These are phyloP conservation scores for Boleophthalmus pectinirostris DNA, from an alignment of 2,113 vertebrate species.

Conservation along the genomic window DNA sequence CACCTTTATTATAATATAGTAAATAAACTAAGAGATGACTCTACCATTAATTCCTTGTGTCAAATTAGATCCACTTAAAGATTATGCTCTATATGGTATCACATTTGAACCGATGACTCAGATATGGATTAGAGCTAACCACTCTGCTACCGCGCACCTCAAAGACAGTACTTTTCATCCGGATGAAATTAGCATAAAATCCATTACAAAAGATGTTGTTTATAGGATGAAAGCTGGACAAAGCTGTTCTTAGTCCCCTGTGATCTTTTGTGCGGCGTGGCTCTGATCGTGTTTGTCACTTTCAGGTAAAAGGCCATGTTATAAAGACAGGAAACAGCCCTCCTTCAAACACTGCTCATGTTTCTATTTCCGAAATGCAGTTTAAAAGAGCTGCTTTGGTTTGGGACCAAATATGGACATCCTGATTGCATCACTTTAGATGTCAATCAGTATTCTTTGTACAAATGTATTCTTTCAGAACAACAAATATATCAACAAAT, in stretches of 20 bases:
- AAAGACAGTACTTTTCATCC: background rate
- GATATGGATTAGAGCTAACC: background rate
- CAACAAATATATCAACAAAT: background rate
- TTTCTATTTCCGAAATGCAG: constrained; percentile 47
- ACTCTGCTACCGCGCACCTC: background rate
- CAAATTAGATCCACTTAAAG: too few species aligned
- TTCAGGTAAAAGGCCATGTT: constrained; percentile 25
- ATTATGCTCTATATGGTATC: too few species aligned
- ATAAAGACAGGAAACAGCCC: constrained; percentile 27
- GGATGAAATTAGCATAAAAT: constrained; percentile 9
- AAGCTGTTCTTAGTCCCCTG: constrained; percentile 26
- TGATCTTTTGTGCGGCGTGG: constrained; percentile 44
- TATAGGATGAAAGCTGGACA: constrained; percentile 41
- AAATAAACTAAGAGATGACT: too few species aligned
- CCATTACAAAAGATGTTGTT: constrained; percentile 24
- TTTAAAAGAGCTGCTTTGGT: constrained; percentile 55
- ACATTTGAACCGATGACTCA: too few species aligned
- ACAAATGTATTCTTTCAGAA: background rate
- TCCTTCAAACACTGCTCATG: constrained; percentile 49
- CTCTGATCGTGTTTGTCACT: constrained; percentile 48
- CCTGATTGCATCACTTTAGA: constrained; percentile 32
- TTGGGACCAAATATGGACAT: constrained; percentile 39
- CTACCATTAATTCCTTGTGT: too few species aligned
- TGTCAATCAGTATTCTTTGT: background rate
- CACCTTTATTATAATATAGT: too few species aligned